Percentiles rank a stretch among this genome's conserved stretches.
phyloP scores from a whole-genome alignment of 2,888 invertebrate species.

The Aphodius sticticus region DNA sequence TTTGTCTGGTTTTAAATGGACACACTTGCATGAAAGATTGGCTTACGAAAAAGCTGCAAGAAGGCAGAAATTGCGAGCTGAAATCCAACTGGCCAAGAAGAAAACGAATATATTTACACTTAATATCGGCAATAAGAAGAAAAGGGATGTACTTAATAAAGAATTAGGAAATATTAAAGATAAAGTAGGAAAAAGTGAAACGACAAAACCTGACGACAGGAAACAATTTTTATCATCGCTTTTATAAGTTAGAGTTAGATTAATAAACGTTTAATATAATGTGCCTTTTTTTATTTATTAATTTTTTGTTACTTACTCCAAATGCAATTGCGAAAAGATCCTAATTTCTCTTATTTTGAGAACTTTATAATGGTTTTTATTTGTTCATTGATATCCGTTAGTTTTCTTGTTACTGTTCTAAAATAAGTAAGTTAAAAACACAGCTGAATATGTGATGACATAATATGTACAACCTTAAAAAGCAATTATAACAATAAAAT shows the following conservation, averaged over 20 bases:
- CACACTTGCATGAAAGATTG: constrained; percentile 91
- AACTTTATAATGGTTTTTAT: no score
- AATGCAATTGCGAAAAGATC: no score
- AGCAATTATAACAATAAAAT: no score
- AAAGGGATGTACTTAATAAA: constrained; percentile 57
- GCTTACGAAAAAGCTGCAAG: constrained; percentile 92
- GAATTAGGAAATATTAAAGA: constrained; percentile 47
- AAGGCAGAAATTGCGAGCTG: constrained; percentile 84
- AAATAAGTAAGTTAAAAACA: no score
- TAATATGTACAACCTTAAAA: no score
- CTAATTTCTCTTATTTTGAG: no score
- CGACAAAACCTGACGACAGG: constrained; percentile 45
- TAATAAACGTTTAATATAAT: constrained; percentile 10
- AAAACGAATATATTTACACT: constrained; percentile 87
- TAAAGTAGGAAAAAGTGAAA: constrained; percentile 30
- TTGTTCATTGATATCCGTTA: no score
- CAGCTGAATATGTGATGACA: no score
- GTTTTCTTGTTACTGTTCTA: no score
- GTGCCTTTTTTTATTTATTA: background rate
- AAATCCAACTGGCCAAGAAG: constrained; percentile 91
- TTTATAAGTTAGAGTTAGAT: constrained; percentile 46
- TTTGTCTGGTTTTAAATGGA: constrained; percentile 94
- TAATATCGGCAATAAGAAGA: constrained; percentile 82
- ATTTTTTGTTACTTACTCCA: background rate
- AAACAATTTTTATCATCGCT: constrained; percentile 55